phyloP scores from a whole-genome alignment of 2,797 vertebrate species.

The Cichlasoma orientale region DNA sequence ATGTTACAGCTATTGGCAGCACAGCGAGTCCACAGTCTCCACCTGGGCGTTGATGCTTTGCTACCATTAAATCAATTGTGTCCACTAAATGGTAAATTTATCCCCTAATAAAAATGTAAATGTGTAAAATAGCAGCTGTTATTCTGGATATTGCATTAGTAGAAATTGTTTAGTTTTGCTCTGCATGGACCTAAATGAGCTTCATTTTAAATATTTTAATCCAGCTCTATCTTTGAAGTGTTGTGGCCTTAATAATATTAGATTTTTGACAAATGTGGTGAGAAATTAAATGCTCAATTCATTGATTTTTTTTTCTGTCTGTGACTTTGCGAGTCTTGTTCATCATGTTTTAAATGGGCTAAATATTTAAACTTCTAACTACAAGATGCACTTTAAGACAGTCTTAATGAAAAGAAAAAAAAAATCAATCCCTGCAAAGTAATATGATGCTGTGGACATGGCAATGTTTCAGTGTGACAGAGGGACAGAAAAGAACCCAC shows the following conservation, averaged over 20 bases:
- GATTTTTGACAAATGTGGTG: conserved; percentile 12
- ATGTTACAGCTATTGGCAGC: conserved; percentile 38
- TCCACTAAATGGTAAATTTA: conserved; percentile 64
- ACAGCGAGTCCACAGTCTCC: conserved; percentile 39
- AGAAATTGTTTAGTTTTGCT: conserved; percentile 26
- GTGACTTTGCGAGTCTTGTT: not conserved
- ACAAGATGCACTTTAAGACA: not conserved
- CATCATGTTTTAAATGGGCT: not conserved
- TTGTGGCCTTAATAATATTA: not conserved
- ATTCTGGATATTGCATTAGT: conserved; percentile 28
- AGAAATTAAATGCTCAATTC: not conserved
- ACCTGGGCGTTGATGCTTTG: conserved; percentile 50
- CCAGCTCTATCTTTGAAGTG: not conserved
- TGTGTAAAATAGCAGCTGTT: not conserved
- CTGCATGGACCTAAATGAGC: conserved; percentile 28
- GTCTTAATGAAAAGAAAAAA: not conserved
- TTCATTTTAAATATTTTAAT: conserved; percentile 19
- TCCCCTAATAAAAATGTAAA: conserved; percentile 32
- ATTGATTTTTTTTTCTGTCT: not conserved
- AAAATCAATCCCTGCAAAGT: not conserved
- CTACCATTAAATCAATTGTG: conserved; percentile 58
- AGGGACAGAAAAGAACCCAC: not conserved
- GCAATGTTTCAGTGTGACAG: not conserved
- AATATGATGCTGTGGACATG: not conserved
- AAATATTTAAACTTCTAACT: not conserved